Percentiles rank a stretch among this genome's conserved stretches.
phyloP scores from a whole-genome alignment of 1,140 invertebrate genomes.

The Diabrotica undecimpunctata region DNA sequence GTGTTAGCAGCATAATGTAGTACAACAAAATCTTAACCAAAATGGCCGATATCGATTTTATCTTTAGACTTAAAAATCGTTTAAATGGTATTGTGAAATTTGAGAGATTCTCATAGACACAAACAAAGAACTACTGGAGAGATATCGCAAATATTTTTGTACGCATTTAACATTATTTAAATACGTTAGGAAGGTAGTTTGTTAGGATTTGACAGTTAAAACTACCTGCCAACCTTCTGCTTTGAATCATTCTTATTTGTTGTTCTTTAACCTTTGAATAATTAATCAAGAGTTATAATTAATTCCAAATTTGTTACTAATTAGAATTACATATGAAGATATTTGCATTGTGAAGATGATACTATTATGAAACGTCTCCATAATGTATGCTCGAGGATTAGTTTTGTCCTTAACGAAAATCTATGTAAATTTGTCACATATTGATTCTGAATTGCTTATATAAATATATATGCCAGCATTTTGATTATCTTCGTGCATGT shows the following conservation, averaged over 20 bases:
- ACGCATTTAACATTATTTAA: too few species aligned
- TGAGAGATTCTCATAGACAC: not conserved
- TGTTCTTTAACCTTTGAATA: constrained; percentile 1
- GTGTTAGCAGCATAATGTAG: not conserved
- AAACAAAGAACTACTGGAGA: not conserved
- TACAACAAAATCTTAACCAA: constrained; percentile 25
- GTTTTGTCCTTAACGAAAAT: too few species aligned
- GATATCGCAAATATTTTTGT: too few species aligned
- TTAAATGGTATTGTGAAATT: not conserved
- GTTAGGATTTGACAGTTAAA: not conserved
- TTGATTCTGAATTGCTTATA: too few species aligned
- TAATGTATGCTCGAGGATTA: too few species aligned
- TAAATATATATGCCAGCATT: too few species aligned
- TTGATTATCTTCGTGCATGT: too few species aligned
- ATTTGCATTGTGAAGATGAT: too few species aligned
- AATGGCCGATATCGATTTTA: constrained; percentile 43
- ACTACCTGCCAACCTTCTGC: not conserved
- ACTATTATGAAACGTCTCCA: too few species aligned
- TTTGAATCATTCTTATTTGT: not conserved
- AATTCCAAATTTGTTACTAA: too few species aligned
- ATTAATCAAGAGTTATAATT: not conserved
- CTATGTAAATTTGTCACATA: too few species aligned
- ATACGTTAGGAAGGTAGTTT: not conserved
- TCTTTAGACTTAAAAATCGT: constrained; percentile 25
- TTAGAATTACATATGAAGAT: too few species aligned